Evolutionary conservation across 1,140 invertebrate species (phyloP).

Genomic region (Pseudachorutes palmiensis): DNA sequence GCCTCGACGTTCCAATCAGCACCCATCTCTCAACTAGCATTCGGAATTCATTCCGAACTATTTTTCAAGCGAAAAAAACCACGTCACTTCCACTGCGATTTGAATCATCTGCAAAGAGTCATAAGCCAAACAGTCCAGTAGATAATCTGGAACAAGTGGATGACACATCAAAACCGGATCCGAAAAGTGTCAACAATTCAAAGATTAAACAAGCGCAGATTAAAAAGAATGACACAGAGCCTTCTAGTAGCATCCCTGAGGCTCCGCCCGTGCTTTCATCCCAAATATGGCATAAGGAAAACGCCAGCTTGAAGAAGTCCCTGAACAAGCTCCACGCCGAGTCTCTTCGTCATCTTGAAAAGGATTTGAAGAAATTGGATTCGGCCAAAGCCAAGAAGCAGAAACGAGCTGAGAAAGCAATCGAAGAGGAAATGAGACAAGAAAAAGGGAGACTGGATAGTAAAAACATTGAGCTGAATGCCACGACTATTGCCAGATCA

Average conservation of each 20-base stretch:
- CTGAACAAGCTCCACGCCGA: slow-evolving; percentile 9
- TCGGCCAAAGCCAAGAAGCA: background rate
- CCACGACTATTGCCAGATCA: slow-evolving; percentile 13
- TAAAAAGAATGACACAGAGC: background rate
- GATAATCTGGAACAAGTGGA: background rate
- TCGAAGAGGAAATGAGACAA: slow-evolving; percentile 2
- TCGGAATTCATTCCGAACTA: background rate
- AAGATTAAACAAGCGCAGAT: background rate
- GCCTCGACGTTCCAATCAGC: background rate
- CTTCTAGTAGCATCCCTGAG: no score
- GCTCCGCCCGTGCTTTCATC: background rate
- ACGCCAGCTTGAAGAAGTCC: slow-evolving; percentile 6
- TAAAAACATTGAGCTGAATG: slow-evolving; percentile 14
- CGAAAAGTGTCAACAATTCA: background rate
- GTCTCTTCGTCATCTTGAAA: background rate
- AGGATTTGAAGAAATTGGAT: slow-evolving; percentile 4
- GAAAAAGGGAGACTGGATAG: slow-evolving; percentile 18
- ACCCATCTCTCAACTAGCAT: background rate
- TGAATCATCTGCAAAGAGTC: background rate
- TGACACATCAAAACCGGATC: background rate
- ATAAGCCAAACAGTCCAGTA: background rate
- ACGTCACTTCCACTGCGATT: background rate
- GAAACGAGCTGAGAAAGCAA: slow-evolving; percentile 6
- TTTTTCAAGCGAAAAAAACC: slow-evolving; percentile 10
- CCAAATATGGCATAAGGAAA: slow-evolving; percentile 1